phyloP scores from a whole-genome alignment of 2,797 vertebrate genomes.

The Percopsis omiscomaycus region DNA sequence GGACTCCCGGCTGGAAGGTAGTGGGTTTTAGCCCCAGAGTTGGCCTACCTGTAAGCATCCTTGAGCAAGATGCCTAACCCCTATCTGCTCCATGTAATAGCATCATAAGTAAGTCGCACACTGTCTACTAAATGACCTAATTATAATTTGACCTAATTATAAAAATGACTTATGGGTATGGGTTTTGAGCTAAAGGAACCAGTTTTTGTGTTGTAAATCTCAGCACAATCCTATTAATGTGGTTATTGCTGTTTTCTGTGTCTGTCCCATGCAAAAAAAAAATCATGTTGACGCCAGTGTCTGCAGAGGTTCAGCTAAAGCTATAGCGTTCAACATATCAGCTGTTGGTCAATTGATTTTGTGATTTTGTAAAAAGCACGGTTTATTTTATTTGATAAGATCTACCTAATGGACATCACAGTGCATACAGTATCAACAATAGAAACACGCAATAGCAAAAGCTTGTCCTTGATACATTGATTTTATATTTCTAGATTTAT shows the following conservation, averaged over 20 bases:
- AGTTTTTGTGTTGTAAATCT: too few species aligned
- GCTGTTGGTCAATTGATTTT: neutral
- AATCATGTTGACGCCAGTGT: neutral
- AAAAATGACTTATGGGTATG: too few species aligned
- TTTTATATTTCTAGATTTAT: slow-evolving; percentile 31
- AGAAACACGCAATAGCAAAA: slow-evolving; percentile 25
- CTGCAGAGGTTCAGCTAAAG: neutral
- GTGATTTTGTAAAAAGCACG: neutral
- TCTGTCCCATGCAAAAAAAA: neutral
- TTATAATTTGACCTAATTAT: too few species aligned
- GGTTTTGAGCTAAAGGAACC: too few species aligned
- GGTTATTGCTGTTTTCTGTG: neutral
- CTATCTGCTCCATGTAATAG: too few species aligned
- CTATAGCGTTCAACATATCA: neutral
- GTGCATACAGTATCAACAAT: slow-evolving; percentile 9
- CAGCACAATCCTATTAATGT: neutral
- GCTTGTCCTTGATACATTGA: slow-evolving; percentile 45
- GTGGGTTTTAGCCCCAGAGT: too few species aligned
- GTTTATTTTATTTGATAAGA: slow-evolving; percentile 4
- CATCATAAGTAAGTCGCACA: too few species aligned
- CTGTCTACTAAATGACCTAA: too few species aligned
- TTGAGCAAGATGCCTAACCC: too few species aligned
- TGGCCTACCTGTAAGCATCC: too few species aligned
- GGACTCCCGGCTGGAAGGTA: too few species aligned
- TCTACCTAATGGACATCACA: slow-evolving; percentile 13